A percentile compares a stretch with the other conserved stretches of the same genome.
Evolutionary conservation across 2,888 invertebrate species (phyloP).

Genomic region (Neria commutata): DNA sequence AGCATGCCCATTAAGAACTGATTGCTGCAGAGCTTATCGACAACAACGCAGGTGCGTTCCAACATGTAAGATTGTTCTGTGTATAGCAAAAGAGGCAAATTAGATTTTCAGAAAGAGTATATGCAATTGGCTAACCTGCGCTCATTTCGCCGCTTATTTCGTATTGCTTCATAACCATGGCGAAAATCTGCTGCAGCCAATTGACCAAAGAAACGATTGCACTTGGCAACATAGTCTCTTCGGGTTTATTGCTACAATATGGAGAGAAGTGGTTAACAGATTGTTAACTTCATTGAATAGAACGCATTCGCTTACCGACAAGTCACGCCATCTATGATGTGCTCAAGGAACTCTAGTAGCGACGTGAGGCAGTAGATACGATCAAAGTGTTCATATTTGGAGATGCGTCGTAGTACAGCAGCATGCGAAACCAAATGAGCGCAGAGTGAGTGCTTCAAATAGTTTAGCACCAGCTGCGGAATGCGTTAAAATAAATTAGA

Average conservation of each 20-base stretch:
- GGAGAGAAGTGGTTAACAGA: no score
- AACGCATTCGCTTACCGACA: conserved; percentile 47
- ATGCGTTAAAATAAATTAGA: conserved; percentile 1
- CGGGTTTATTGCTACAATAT: conserved; percentile 75
- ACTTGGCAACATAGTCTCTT: conserved; percentile 83
- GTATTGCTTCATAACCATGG: conserved; percentile 48
- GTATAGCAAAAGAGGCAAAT: conserved; percentile 3
- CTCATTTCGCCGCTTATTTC: conserved; percentile 51
- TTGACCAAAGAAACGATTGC: conserved; percentile 81
- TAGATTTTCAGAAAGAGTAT: not conserved
- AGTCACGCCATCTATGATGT: conserved; percentile 68
- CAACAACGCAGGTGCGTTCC: conserved; percentile 72
- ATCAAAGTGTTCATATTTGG: conserved; percentile 85
- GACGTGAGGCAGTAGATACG: conserved; percentile 89
- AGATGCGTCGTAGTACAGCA: conserved; percentile 84
- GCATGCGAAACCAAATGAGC: conserved; percentile 91
- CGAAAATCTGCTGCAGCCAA: conserved; percentile 81
- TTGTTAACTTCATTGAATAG: not conserved
- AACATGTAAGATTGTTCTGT: conserved; percentile 66
- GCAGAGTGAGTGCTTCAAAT: conserved; percentile 88
- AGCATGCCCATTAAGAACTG: conserved; percentile 83
- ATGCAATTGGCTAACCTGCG: conserved; percentile 14
- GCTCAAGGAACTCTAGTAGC: conserved; percentile 83
- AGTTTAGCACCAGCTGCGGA: conserved; percentile 80
- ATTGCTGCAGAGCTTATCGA: conserved; percentile 72